Evolutionary conservation across 2,113 vertebrate genomes (phyloP).

Genomic region (Ailurus styani): DNA sequence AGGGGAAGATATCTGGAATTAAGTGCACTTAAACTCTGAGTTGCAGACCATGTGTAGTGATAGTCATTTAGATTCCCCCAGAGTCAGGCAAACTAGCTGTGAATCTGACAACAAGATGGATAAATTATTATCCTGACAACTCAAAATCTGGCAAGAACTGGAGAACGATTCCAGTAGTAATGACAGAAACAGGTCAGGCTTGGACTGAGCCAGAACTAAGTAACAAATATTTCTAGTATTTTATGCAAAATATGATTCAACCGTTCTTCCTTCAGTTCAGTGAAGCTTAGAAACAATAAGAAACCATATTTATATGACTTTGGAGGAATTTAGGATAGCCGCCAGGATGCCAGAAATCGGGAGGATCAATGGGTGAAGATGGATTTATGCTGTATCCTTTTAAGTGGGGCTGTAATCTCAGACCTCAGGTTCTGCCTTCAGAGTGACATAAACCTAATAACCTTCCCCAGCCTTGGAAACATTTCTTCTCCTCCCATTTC

Average conservation of each 20-base stretch:
- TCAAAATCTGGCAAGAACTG: constrained; percentile 61
- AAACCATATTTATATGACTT: constrained; percentile 35
- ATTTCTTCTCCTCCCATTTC: constrained; percentile 8
- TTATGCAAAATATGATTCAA: constrained; percentile 59
- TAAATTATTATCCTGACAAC: constrained; percentile 72
- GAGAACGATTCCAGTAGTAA: constrained; percentile 33
- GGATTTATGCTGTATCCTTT: constrained; percentile 27
- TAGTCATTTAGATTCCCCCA: constrained; percentile 60
- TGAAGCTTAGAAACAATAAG: constrained; percentile 42
- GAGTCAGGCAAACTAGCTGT: constrained; percentile 65
- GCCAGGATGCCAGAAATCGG: not conserved
- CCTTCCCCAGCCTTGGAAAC: constrained; percentile 5
- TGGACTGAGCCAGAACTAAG: constrained; percentile 29
- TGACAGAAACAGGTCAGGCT: constrained; percentile 75
- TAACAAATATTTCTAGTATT: constrained; percentile 67
- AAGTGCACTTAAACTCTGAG: constrained; percentile 51
- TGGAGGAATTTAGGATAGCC: not conserved
- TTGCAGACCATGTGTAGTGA: constrained; percentile 2
- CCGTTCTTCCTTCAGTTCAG: constrained; percentile 23
- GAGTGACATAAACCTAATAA: constrained; percentile 36
- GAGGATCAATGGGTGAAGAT: not conserved
- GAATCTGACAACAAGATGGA: constrained; percentile 69
- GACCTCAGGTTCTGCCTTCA: constrained; percentile 35
- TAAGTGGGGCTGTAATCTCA: not conserved
- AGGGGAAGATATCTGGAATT: constrained; percentile 32